Evolutionary conservation across 2,113 vertebrate species (phyloP), one percentile per base, ranked within the genome.

Genomic region (Otocyon megalotis): DNA sequence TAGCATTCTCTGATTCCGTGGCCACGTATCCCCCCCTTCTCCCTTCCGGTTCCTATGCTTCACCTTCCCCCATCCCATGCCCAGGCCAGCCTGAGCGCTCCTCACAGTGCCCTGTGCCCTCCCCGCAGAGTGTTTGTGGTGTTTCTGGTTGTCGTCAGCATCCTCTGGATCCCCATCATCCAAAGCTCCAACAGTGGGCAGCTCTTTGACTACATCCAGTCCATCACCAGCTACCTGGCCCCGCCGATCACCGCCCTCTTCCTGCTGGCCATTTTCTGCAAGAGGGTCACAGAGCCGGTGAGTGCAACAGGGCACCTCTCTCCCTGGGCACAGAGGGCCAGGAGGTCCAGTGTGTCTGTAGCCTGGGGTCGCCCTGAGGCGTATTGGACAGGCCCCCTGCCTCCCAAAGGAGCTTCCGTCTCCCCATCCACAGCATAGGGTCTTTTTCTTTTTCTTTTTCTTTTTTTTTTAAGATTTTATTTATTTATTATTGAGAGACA

Each of bases 191-290:
- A 99, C 97, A 99, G 99, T 0, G 99, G 99, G 32, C 99, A 99
- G 97, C 99, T 99, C 60, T 99, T 99, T 77, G 99, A 99, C 97
- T 99, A 99, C 92, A 99, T 99, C 95, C 99, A 99, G 97, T 99
- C 99, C 63, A 98, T 99, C 96, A 99, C 99, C 97, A 99, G 99
- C 98, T 99, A 99, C 95, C 98, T 99, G 81, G 98, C 99, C 9
- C 99, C 99, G 0, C 99, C 99, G 0, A 99, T 99, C 95, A 99
- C 99, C 0, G 99, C 99, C 13, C 98, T 99, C 32, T 99, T 99
- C 98, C 77, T 99, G 76, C 93, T 99, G 99, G 99, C 99, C 87
- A 99, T 99, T 97, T 99, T 99, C 98, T 99, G 99, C 99, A 99
- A 98, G 96, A 99, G 99, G 69, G 98, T 99, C 97, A 99, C 99